Conservation (phyloP, 2,797 vertebrate genomes). For the Lithobates sylvaticus region DNA sequence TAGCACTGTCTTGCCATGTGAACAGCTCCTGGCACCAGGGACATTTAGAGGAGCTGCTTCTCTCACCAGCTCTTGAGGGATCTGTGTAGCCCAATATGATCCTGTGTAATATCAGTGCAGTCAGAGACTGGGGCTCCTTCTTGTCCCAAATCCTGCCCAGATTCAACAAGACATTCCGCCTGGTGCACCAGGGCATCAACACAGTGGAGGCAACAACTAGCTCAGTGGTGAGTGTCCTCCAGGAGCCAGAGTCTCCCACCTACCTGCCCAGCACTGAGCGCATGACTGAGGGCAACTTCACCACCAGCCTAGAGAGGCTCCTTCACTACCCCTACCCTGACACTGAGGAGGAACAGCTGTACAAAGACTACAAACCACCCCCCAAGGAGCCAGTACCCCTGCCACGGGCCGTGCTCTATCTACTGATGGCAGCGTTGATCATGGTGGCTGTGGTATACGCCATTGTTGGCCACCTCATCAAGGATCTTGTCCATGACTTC, state of each 20-base stretch:
- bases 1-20: background rate
- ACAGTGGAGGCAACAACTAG: slow-evolving; percentile 81
- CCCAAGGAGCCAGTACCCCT: slow-evolving; percentile 81
- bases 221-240: slow-evolving; percentile 82
- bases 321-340: slow-evolving; percentile 85
- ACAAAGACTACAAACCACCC: slow-evolving; percentile 82
- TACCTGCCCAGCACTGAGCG: slow-evolving; percentile 73
- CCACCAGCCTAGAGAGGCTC: slow-evolving; percentile 83
- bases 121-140: slow-evolving; percentile 89
- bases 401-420: slow-evolving; percentile 89
- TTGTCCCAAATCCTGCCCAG: slow-evolving; percentile 86
- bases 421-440: slow-evolving; percentile 88
- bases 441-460: slow-evolving; percentile 89
- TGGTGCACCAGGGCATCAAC: slow-evolving; percentile 76
- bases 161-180: slow-evolving; percentile 83
- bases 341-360: slow-evolving; percentile 83
- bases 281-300: slow-evolving; percentile 82
- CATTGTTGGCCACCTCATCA: slow-evolving; percentile 90
- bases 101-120: slow-evolving; percentile 86
- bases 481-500: slow-evolving; percentile 88
- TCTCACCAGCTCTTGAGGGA: too few relatives aligned
- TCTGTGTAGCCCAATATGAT: slow-evolving; percentile 76
- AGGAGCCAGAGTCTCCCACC: slow-evolving; percentile 78
- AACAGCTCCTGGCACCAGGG: too few relatives aligned
- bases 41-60: too few relatives aligned